Base-by-base conservation (phyloP, 1,140 invertebrate genomes). In the Centruroides sculpturatus region DNA sequence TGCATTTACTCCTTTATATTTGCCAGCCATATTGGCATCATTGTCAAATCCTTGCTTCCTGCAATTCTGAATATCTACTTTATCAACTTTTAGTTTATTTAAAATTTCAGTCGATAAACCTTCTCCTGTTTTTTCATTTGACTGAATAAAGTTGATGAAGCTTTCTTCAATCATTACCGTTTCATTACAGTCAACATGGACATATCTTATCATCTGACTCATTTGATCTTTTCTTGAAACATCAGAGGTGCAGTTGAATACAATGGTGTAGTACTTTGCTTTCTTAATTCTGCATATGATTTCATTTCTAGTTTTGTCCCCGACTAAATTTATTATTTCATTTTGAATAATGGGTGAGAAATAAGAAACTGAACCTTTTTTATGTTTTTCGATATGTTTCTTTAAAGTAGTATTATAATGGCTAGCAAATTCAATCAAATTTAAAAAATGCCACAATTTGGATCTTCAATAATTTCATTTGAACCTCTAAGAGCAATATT, bases 141-240 rank as follows among this genome's bases (percentile, higher is more conserved):
- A 46, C 41, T 53, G 13, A 59, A 64, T 35, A 55, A 64, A 64
- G 46, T 56, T 56, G 55, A 56, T 56, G 55, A 56, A 56, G 55
- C 55, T 56, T 56, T 56, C 55, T 35, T 56, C 46, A 47, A 56
- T 56, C n/a, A 56, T 56, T 56, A 56, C 46, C 35, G 3, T 56
- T 56, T 3, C 46, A 4, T 56, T 56, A 56, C n/a, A 56, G 46
- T 56, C 55, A 56, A 56, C 55, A 56, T 3, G 35, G 9, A 66
- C 59, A 66, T 60, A 66, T 36, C 61, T 48, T 12, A 64, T 48
- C 12, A 65, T 62, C 49, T 66, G 50, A 47, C 63, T 47, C 47
- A 57, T 65, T 60, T 65, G 63, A 0, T 64, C 63, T 54, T 65
- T 54, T 35, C 66, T 61, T 12, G 49, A 61, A 34, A 61, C 54